Evolutionary conservation across 1,140 invertebrate genomes (phyloP).

Genomic region (Zaprionus tsacasi): DNA sequence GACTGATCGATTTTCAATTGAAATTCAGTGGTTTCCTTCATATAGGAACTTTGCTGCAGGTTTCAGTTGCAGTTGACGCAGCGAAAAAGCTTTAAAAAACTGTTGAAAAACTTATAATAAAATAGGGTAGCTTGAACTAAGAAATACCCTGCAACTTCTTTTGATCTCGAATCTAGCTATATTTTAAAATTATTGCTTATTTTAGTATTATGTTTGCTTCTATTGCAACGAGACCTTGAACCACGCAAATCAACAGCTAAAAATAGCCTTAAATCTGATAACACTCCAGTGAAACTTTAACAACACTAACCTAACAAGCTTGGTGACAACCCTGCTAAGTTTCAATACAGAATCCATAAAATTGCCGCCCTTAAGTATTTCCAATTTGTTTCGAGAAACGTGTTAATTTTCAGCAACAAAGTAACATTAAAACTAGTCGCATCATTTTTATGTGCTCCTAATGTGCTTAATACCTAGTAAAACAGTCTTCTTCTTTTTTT

Average conservation of each 20-base stretch:
- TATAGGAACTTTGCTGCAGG: constrained; percentile 40
- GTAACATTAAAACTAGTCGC: neutral
- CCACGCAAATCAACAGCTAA: no score
- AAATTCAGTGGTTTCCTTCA: constrained; percentile 72
- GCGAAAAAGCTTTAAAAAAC: constrained; percentile 13
- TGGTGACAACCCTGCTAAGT: neutral
- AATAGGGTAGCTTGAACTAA: neutral
- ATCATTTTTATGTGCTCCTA: neutral
- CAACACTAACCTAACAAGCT: neutral
- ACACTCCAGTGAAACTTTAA: neutral
- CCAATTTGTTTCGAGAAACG: neutral
- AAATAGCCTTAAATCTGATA: neutral
- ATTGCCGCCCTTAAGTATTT: neutral
- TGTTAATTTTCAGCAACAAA: neutral
- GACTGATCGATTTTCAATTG: constrained; percentile 76
- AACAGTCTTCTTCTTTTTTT: neutral
- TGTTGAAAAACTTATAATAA: constrained; percentile 7
- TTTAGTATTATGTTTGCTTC: neutral
- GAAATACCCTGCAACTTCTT: no score
- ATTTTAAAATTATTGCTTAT: no score
- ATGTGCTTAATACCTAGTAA: neutral
- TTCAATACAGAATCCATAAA: neutral
- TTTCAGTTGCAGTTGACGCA: constrained; percentile 19
- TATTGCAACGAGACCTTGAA: no score
- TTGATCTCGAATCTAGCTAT: no score